Evolutionary conservation across 2,797 vertebrate species (phyloP), one percentile per base, ranked within the genome.

Genomic region (Lophotriccus pileatus): DNA sequence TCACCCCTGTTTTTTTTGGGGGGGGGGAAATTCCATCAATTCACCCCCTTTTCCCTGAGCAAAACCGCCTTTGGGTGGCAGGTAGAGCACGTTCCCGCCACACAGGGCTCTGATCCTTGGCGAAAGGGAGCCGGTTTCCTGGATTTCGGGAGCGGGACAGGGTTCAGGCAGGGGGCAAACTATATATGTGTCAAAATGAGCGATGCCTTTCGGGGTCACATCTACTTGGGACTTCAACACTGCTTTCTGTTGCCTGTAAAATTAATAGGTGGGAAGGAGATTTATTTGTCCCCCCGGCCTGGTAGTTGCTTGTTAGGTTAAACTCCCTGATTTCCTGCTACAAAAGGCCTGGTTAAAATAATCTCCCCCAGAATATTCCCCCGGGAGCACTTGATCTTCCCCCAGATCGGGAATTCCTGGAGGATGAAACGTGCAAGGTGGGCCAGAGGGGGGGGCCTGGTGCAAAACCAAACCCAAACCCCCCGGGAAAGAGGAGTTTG

Each of bases 221-320:
- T 97, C 97, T 95, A 97, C 98, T 97, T 96, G 95, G 97, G 98
- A 96, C 97, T 98, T 97, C 96, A 93, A 94, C 90, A 96, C 97
- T 97, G 97, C 97, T 98, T 98, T 97, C 97, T 98, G 95, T 96
- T 92, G 97, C 97, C 97, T 91, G 92, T 97, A 91, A 98, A 98
- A 98, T 97, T 97, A 98, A 96, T 98, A 98, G 98, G 98, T 98
- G 98, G 98, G 97, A 98, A 98, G 80, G 96, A 98, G 98, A 98
- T 98, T 98, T 98, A 98, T 98, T 97, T 89, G 95, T 96, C 98
- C 97, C 98, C 69, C 93, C 74, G 97, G 98, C 95, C 96, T 97
- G 91, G 96, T 94, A 96, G 97, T 96, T 97, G 97, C 98, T 98
- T 98, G 98, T 98, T 98, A 98, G 98, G 97, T 98, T 98, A 98